Base-by-base conservation (phyloP, 2,113 vertebrate genomes). In the Sclerurus mexicanus region DNA sequence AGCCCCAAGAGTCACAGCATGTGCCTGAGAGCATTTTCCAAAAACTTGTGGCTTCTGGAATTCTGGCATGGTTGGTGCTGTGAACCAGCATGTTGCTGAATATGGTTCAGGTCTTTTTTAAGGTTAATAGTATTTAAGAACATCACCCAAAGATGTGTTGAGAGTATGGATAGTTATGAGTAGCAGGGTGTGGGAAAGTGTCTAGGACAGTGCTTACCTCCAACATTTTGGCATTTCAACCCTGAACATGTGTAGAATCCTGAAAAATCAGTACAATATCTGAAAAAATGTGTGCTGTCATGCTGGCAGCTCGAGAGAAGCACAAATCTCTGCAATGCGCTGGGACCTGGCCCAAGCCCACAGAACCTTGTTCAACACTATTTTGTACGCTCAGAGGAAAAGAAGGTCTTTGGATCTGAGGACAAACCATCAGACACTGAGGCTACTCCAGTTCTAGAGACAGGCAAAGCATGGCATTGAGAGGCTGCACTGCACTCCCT, bases 311-410 rank as follows among this genome's bases (percentile, higher is more conserved):
- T 62, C 55, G 30, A 62, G 20, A 59, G 52, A 60, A 24, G 69
- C 7, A 42, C 40, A 69, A 25, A 55, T 42, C 47, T 55, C 79
- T 69, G 40, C 63, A 35, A 7, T 2, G 9, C 27, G 30, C 20
- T 14, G 4, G 9, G 20, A 75, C 14, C 20, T 20, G 25, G 47
- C 24, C n/a, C 22, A 58, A 17, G 8, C 37, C 37, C 35, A 44
- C 7, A 42, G 14, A 80, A 44, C 18, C 14, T 28, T 24, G 17
- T 23, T 44, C 35, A 22, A 25, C 23, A n/a, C 20, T 68, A 35
- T 35, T 53, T 3, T 0, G 0, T 22, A 35, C 20, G 19, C 24
- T 24, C n/a, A 22, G n/a, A 21, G 21, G 30, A 19, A n/a, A 47
- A 55, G 40, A 56, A 6, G 4, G 21, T 33, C 17, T 47, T 76